phyloP scores from a whole-genome alignment of 2,888 invertebrate species.

The Metallyticus violacea region DNA sequence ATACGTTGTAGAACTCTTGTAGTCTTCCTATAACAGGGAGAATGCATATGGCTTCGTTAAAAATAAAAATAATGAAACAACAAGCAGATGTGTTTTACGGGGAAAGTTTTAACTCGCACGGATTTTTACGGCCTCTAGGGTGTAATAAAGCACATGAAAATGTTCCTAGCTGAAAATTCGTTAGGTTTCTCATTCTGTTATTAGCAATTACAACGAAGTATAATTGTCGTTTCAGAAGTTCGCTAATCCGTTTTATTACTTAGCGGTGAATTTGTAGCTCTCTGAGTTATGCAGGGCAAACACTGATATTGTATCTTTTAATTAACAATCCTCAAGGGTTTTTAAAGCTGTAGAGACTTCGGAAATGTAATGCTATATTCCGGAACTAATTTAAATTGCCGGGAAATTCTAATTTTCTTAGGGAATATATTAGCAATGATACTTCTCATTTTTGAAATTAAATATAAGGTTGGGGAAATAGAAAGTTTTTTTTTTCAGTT shows the following conservation, averaged over 20 bases:
- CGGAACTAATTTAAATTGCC: background rate
- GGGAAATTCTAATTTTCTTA: background rate
- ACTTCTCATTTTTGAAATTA: background rate
- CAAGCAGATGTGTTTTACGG: background rate
- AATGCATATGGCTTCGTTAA: no score
- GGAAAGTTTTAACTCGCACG: background rate
- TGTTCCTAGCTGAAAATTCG: background rate
- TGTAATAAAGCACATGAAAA: background rate
- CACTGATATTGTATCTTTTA: background rate
- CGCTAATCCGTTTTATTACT: background rate
- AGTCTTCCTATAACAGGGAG: no score
- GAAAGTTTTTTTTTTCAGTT: no score
- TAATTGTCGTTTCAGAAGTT: background rate
- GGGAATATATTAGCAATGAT: background rate
- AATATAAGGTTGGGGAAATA: background rate
- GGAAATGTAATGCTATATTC: background rate
- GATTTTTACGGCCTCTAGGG: background rate
- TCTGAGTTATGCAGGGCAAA: background rate
- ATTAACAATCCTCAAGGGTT: background rate
- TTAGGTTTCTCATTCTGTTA: no score
- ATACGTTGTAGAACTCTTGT: no score
- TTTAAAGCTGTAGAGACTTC: background rate
- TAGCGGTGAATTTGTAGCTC: background rate
- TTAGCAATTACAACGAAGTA: background rate
- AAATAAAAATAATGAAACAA: background rate